Base-by-base conservation (phyloP, 2,113 vertebrate species). In the Gasterosteus nipponicus region DNA sequence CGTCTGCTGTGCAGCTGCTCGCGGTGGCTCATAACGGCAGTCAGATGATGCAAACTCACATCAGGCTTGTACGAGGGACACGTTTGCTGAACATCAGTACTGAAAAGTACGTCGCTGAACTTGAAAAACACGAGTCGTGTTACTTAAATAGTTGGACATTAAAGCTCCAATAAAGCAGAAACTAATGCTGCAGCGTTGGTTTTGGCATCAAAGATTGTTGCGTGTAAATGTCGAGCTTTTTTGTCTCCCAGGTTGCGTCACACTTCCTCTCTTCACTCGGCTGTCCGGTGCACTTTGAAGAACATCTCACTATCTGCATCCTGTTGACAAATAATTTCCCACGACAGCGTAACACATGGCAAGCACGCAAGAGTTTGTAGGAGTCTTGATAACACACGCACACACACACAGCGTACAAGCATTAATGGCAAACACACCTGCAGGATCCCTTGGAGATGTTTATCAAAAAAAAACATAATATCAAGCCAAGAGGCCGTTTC, bases 261-360 rank as follows among this genome's bases (percentile, higher is more conserved):
- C 71, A 67, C 63, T 81, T 88, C 80, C 81, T 70, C 51, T 77
- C 31, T 35, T 53, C 31, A 79, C 38, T 69, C 39, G 49, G 41
- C 62, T 70, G 60, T 67, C 77, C 75, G 4, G 59, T 78, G 47
- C 53, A 66, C 62, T 83, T 73, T 67, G 57, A 81, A 79, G 80
- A 78, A 68, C 35, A 38, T 82, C 72, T 78, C 42, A 77, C 79
- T 66, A 59, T 39, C 70, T 54, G 42, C 39, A 73, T 92, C 81
- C 83, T 85, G 83, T 85, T 80, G 89, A 91, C 86, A 89, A 26
- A 86, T 41, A 3, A 61, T 76, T 87, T 88, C 86, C 86, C 84
- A 72, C 54, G 67, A 74, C 46, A 70, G n/a, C 7, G 74, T 58
- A 76, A 65, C 56, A 72, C 2, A 60, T 15, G 26, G 61, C 33